Evolutionary conservation across 2,113 vertebrate genomes (phyloP).

Genomic region (Malaclemys terrapin): DNA sequence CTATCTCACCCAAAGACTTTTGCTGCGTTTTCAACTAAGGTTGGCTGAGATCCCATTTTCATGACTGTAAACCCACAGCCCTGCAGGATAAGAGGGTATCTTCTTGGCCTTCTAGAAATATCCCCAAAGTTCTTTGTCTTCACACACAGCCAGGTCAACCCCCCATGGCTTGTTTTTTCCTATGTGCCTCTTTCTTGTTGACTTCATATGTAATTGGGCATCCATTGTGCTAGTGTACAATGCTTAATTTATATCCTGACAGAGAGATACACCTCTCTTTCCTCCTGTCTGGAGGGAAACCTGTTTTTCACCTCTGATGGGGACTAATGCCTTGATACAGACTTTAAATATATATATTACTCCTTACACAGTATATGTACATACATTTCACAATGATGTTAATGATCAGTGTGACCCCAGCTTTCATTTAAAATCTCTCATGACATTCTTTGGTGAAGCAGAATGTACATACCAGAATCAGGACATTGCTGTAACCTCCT

Average conservation of each 20-base stretch:
- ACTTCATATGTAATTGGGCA: too few species aligned
- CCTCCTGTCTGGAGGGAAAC: too few species aligned
- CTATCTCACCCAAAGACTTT: background rate
- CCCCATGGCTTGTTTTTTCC: background rate
- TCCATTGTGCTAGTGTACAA: too few species aligned
- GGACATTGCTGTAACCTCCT: background rate
- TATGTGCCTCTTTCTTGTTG: background rate
- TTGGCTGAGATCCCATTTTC: background rate
- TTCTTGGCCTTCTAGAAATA: background rate
- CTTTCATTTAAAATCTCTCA: background rate
- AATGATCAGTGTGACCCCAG: background rate
- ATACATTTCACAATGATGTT: too few species aligned
- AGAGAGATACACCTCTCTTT: too few species aligned
- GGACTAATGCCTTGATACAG: too few species aligned
- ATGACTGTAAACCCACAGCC: background rate
- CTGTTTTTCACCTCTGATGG: too few species aligned
- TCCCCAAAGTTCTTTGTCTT: background rate
- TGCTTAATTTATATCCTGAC: too few species aligned
- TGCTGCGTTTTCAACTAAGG: background rate
- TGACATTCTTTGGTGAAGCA: background rate
- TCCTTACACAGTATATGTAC: too few species aligned
- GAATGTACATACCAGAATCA: background rate
- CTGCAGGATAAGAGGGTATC: background rate
- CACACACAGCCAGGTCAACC: background rate
- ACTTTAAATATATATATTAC: too few species aligned